phyloP scores from a whole-genome alignment of 2,888 invertebrate genomes.

The Lochmaea crataegi region DNA sequence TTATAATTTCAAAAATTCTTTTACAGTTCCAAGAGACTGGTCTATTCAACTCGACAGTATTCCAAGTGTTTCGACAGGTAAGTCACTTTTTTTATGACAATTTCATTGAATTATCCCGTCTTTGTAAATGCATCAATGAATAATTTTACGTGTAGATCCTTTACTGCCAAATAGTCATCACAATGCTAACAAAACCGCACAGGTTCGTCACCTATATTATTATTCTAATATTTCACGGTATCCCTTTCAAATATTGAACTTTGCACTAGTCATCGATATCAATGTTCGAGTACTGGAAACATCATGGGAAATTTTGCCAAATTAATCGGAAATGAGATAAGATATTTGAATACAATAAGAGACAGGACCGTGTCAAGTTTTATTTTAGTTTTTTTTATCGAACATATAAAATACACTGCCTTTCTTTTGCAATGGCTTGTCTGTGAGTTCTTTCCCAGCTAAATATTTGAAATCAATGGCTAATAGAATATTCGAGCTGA shows the following conservation, averaged over 20 bases:
- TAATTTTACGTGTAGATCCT: neutral
- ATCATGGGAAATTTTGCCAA: constrained; percentile 25
- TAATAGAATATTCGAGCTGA: too few relatives aligned
- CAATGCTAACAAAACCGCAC: too few relatives aligned
- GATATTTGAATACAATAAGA: constrained; percentile 23
- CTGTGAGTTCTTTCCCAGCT: too few relatives aligned
- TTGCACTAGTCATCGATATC: neutral
- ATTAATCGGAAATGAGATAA: constrained; percentile 24
- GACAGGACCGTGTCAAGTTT: constrained; percentile 13
- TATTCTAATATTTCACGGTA: neutral
- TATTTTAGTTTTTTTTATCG: neutral
- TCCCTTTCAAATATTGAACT: constrained; percentile 3
- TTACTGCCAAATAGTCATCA: neutral
- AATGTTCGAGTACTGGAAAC: neutral
- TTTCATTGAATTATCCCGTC: neutral
- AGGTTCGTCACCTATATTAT: constrained; percentile 3
- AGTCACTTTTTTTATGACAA: neutral
- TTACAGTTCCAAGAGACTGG: neutral
- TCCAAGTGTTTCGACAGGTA: neutral
- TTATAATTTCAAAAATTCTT: neutral
- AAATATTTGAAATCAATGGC: too few relatives aligned
- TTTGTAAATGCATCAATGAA: neutral
- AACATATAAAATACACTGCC: neutral
- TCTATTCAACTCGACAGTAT: neutral
- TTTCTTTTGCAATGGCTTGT: too few relatives aligned